A percentile compares a stretch with the other conserved stretches of the same genome.
These are phyloP conservation scores for Chloroceryle aenea DNA, from an alignment of 2,113 vertebrate species.

Conservation along the genomic window DNA sequence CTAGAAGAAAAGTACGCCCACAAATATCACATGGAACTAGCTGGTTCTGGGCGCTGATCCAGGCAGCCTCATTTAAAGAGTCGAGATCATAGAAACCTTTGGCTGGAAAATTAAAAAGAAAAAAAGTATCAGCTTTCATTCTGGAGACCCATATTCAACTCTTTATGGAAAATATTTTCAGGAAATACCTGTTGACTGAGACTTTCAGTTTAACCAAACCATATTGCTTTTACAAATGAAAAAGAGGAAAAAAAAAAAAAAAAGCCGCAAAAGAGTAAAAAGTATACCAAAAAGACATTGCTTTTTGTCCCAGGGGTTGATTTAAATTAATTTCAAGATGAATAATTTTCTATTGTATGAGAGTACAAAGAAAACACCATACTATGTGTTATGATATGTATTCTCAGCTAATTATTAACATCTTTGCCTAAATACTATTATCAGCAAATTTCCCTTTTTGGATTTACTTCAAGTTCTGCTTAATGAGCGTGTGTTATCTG, in stretches of 20 bases:
- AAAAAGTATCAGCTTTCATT: conserved; percentile 76
- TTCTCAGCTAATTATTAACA: conserved; percentile 77
- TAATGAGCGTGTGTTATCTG: conserved; percentile 61
- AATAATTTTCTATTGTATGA: conserved; percentile 48
- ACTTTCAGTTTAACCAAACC: conserved; percentile 76
- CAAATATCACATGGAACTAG: conserved; percentile 81
- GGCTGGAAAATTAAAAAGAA: conserved; percentile 77
- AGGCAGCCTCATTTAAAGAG: conserved; percentile 81
- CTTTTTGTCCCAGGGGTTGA: conserved; percentile 64
- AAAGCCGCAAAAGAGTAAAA: conserved; percentile 33
- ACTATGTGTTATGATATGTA: conserved; percentile 51
- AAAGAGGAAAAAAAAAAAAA: neutral
- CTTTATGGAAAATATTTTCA: conserved; percentile 81
- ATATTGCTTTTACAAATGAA: conserved; percentile 60
- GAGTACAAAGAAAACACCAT: conserved; percentile 38
- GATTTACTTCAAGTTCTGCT: conserved; percentile 58
- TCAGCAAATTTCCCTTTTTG: conserved; percentile 64
- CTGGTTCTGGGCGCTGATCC: conserved; percentile 80
- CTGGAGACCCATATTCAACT: conserved; percentile 65
- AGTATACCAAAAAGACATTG: neutral
- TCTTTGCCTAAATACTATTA: conserved; percentile 65
- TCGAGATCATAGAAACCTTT: conserved; percentile 83
- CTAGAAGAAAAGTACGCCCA: conserved; percentile 83
- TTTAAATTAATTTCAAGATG: conserved; percentile 67
- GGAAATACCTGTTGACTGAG: conserved; percentile 84